Evolutionary conservation across 2,113 vertebrate species (phyloP), one percentile per base, ranked within the genome.

Genomic region (Porphyrio hochstetteri): DNA sequence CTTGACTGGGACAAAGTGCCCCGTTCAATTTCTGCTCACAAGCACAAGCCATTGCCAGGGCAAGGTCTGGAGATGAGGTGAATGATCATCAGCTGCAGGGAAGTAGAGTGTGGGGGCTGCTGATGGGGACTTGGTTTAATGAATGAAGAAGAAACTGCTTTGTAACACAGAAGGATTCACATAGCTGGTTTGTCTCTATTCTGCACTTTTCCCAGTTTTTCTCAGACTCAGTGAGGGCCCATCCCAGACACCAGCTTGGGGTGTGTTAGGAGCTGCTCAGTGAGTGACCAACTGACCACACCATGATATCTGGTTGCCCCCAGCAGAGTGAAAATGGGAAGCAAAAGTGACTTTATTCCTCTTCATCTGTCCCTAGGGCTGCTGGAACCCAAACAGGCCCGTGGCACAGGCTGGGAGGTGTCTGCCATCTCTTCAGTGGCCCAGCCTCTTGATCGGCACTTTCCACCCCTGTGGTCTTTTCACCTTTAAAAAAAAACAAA

Each of bases 381-480:
- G 14, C 64, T 61, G 72, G 40, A 67, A 24, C 16, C n/a, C 61
- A 46, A 3, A 52, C 1, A 0, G 7, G 9, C 20, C 13, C 11
- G 3, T 8, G 13, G 57, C 53, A 31, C 44, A 52, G 33, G n/a
- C 76, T n/a, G 44, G 55, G 31, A 77, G 27, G 44, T 42, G 35
- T 46, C 68, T 87, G 59, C 48, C 38, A 5, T 14, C 8, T 2
- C 11, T 29, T 56, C 0, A 0, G n/a, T 67, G 2, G 9, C 23
- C 29, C 76, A 74, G 42, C 36, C 17, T 72, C 71, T 21, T 7
- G 8, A 59, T 38, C 53, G 23, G 1, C 31, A 2, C 13, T 67
- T 67, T 29, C 16, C 35, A 57, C 11, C 17, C 38, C 56, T 15
- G 38, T 31, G 48, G 16, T 38, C 29, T 70, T 79, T 35, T 42